Conservation (phyloP, 2,113 vertebrate species). For the Paradoxurus hermaphroditus region DNA sequence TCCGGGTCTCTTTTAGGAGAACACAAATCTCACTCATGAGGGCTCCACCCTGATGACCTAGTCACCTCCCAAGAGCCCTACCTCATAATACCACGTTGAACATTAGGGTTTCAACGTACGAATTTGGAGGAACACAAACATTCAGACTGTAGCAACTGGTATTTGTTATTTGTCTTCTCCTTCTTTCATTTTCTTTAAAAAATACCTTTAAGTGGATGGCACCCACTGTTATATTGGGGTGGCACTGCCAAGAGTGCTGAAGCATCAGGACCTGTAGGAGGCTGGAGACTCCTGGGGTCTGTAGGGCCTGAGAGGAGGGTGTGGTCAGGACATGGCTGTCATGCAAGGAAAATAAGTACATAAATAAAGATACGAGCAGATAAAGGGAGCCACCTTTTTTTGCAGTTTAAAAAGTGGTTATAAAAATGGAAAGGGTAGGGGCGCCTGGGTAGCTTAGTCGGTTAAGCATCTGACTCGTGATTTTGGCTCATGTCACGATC, state of each 20-base stretch:
- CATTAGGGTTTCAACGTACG: not conserved
- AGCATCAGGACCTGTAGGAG: not conserved
- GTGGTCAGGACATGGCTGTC: too few relatives aligned
- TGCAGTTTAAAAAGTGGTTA: not conserved
- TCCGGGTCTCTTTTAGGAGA: not conserved
- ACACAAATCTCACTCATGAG: not conserved
- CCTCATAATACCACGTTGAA: not conserved
- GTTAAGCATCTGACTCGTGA: too few relatives aligned
- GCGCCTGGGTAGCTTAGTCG: too few relatives aligned
- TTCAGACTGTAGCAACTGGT: not conserved
- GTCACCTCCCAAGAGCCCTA: not conserved
- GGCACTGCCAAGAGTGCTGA: not conserved
- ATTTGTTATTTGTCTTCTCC: not conserved
- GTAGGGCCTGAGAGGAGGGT: too few relatives aligned
- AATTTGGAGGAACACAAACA: not conserved
- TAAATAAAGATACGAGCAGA: not conserved
- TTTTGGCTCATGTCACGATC: too few relatives aligned
- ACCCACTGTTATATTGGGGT: not conserved
- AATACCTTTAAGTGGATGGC: not conserved
- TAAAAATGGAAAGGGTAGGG: not conserved
- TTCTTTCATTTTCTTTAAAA: not conserved
- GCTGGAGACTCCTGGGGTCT: not conserved
- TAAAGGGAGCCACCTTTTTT: not conserved
- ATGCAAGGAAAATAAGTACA: not conserved
- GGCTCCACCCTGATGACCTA: not conserved